These are phyloP conservation scores for Mohoua ochrocephala DNA, from an alignment of 2,113 vertebrate genomes.

Conservation along the genomic window DNA sequence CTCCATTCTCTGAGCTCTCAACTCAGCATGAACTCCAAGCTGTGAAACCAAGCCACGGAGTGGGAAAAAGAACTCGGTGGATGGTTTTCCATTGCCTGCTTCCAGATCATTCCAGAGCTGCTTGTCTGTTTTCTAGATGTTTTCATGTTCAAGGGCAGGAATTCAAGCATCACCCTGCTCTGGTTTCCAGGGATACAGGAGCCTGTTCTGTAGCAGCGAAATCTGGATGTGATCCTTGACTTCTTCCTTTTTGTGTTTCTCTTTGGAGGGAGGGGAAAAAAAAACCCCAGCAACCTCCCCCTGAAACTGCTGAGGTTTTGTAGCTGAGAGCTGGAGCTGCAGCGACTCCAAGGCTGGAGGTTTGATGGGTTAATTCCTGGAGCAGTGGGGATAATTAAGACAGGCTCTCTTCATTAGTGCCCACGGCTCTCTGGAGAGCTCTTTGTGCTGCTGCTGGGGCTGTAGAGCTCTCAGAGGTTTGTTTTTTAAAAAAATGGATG, in stretches of 20 bases:
- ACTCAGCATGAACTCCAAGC: background rate
- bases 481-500: background rate
- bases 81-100: background rate
- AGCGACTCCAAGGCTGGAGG: background rate
- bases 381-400: background rate
- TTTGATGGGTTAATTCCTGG: background rate
- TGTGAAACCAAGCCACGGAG: background rate
- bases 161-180: background rate
- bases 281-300: background rate
- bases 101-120: background rate
- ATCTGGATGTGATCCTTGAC: background rate
- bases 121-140: background rate
- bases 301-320: background rate
- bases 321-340: background rate
- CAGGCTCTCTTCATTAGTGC: background rate
- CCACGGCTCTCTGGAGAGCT: background rate
- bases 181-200: background rate
- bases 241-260: background rate
- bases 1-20: background rate
- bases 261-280: fast-evolving
- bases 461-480: background rate
- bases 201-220: background rate
- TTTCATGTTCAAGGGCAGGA: background rate
- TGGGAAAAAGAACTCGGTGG: background rate
- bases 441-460: background rate